Evolutionary conservation across 2,113 vertebrate species (phyloP), one percentile per base, ranked within the genome.

Genomic region (Erythrocercus mccallii): DNA sequence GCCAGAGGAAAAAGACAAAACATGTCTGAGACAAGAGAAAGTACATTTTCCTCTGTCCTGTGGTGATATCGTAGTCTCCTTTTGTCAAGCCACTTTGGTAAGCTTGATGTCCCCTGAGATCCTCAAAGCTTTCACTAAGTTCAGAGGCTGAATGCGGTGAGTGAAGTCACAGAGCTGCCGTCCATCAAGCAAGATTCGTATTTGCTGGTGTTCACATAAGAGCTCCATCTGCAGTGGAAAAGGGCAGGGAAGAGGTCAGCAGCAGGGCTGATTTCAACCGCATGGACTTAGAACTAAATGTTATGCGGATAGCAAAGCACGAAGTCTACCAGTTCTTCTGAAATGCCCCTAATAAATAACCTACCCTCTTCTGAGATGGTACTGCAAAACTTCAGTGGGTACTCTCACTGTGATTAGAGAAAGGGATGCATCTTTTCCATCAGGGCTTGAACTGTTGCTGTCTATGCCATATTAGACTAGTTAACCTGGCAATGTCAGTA

Each of bases 161-260:
- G 95, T 95, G 96, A 99, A 99, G 86, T 98, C 98, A 79, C 98
- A 99, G 81, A 99, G 97, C 57, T 98, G 98, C 93, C 98, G 98
- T 25, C 99, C 99, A 50, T 99, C 99, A 71, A 99, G 97, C 94
- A 99, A 69, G 86, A 99, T 98, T 48, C 98, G 98, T 87, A 99
- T 99, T 96, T 99, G 99, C 97, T 99, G 99, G 95, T 99, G 99
- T 90, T 99, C 98, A 93, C 99, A 99, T 6, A 99, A 98, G 5
- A 99, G 98, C 94, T 99, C 99, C 99, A 99, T 99, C 99, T 99
- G 73, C 50, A 65, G 92, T 23, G 53, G 42, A 74, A 94, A 88
- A 88, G 5, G 81, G 79, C 22, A 78, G 25, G 50, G 27, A 27
- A 48, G 42, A 86, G 40, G 28, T 10, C 17, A 82, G 38, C 23